Conservation (phyloP, 2,797 vertebrate genomes). For the Champsocephalus gunnari region DNA sequence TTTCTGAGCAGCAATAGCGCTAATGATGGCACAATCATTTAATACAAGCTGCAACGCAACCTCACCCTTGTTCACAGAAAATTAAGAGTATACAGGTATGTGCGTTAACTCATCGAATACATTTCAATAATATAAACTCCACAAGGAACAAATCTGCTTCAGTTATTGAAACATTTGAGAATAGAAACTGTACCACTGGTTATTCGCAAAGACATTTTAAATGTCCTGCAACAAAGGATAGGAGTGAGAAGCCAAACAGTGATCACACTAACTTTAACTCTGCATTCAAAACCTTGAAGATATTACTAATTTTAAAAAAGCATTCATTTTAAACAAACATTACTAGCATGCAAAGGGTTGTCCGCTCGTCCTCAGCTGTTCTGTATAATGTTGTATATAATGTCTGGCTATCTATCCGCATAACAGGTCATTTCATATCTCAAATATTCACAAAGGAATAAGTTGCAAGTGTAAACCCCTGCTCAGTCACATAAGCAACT, state of each 20-base stretch:
- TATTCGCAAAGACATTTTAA: slow-evolving; percentile 6
- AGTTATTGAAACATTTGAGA: slow-evolving; percentile 7
- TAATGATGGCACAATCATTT: neutral
- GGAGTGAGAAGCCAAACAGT: neutral
- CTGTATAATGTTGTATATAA: neutral
- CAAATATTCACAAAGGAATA: neutral
- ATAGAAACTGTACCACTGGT: neutral
- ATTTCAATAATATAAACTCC: slow-evolving; percentile 5
- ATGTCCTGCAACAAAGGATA: slow-evolving; percentile 6
- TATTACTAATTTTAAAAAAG: slow-evolving; percentile 10
- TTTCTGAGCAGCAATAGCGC: neutral
- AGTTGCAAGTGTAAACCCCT: neutral
- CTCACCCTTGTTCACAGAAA: neutral
- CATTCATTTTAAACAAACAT: slow-evolving; percentile 15
- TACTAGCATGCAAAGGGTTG: neutral
- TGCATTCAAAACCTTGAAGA: slow-evolving; percentile 8
- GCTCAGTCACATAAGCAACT: neutral
- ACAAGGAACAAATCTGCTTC: neutral
- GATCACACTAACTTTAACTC: neutral
- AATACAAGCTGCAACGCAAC: neutral
- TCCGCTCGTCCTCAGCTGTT: neutral
- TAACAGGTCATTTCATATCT: slow-evolving; percentile 9
- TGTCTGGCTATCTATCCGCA: neutral
- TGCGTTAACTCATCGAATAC: neutral
- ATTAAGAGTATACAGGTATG: neutral